A percentile compares a stretch with the other conserved stretches of the same genome.
Evolutionary conservation across 2,113 vertebrate genomes (phyloP).

Genomic region (Apodemus speciosus): DNA sequence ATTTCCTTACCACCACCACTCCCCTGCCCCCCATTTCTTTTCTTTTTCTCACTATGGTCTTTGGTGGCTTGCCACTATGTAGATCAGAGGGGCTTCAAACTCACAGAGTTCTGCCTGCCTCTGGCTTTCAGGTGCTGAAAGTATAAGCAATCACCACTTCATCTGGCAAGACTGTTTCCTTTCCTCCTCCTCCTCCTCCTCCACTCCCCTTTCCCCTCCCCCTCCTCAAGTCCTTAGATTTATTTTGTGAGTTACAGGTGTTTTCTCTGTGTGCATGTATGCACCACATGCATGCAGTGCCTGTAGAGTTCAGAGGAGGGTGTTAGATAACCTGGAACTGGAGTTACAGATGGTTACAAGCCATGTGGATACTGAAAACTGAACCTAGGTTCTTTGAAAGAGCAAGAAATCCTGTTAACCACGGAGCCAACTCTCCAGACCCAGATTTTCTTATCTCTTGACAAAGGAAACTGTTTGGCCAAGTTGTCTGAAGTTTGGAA

Average conservation of each 20-base stretch:
- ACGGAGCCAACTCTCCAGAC: background rate
- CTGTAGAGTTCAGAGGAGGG: background rate
- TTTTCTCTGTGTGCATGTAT: background rate
- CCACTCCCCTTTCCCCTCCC: background rate
- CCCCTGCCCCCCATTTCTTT: background rate
- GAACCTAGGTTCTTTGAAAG: background rate
- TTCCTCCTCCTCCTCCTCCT: background rate
- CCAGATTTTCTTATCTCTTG: background rate
- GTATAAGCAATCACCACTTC: background rate
- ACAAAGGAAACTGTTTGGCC: background rate
- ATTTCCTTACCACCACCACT: too few species aligned
- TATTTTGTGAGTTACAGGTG: background rate
- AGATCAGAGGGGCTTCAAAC: background rate
- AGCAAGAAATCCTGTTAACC: background rate
- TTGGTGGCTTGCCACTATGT: background rate
- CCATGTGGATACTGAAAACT: background rate
- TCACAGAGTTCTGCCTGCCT: background rate
- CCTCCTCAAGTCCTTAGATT: background rate
- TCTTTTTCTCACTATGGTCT: background rate
- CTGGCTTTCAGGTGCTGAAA: background rate
- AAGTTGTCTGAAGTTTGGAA: background rate
- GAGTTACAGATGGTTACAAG: background rate
- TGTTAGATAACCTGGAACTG: background rate
- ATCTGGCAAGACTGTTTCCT: background rate
- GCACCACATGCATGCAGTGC: background rate